These are phyloP conservation scores for Cyprinus carpio DNA, from an alignment of 2,113 vertebrate species.

Conservation along the genomic window DNA sequence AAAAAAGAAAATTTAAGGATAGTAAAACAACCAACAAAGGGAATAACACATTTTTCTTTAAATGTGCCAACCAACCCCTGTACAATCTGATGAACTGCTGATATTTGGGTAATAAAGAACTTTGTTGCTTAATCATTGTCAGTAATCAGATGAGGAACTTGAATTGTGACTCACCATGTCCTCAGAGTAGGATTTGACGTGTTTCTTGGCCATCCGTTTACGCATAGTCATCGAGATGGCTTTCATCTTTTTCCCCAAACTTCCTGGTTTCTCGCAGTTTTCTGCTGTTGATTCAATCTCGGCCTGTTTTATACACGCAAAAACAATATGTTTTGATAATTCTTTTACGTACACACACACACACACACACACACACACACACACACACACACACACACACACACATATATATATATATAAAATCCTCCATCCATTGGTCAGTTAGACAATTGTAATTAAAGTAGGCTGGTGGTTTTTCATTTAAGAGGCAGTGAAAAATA, in stretches of 20 bases:
- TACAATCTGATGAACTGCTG: background rate
- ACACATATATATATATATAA: no score
- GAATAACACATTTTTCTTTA: background rate
- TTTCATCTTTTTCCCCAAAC: slow-evolving; percentile 92
- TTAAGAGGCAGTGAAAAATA: background rate
- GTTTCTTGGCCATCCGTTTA: slow-evolving; percentile 89
- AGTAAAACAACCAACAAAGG: no score
- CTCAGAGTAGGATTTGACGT: slow-evolving; percentile 84
- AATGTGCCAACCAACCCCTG: background rate
- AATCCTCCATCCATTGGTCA: background rate
- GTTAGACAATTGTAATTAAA: background rate
- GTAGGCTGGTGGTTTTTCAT: background rate
- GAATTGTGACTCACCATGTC: slow-evolving; percentile 78
- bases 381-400: no score
- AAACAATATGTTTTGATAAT: slow-evolving; percentile 26
- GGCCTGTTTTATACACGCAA: slow-evolving; percentile 65
- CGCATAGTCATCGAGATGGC: slow-evolving; percentile 94
- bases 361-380: no score
- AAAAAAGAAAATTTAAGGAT: no score
- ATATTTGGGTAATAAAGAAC: background rate
- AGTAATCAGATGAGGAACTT: slow-evolving; percentile 7
- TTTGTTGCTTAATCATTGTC: background rate
- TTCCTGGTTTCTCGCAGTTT: slow-evolving; percentile 78
- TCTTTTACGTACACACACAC: background rate
- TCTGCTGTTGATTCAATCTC: slow-evolving; percentile 76